A percentile compares a stretch with the other conserved stretches of the same genome.
These are phyloP conservation scores for Hydriomena furcata DNA, from an alignment of 2,888 invertebrate species.

Conservation along the genomic window DNA sequence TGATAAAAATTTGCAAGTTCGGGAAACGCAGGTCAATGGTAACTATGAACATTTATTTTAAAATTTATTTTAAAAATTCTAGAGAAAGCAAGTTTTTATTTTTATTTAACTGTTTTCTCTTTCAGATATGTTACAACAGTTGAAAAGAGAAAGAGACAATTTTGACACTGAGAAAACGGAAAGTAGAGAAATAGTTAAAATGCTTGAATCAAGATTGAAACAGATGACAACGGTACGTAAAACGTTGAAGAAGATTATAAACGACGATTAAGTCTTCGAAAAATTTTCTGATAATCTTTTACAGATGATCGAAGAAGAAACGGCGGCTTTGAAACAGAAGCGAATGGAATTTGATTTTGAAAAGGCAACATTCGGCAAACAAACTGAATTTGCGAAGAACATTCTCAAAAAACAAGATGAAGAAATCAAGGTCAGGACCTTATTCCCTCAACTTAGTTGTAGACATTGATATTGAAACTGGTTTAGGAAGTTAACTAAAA, in stretches of 20 bases:
- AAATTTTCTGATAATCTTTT: slow-evolving; percentile 18
- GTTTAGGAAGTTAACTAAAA: too few species aligned
- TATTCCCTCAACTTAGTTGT: too few species aligned
- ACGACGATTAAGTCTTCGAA: background rate
- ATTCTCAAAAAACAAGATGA: slow-evolving; percentile 83
- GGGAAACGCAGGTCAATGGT: slow-evolving; percentile 84
- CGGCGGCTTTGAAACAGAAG: slow-evolving; percentile 79
- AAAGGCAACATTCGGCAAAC: slow-evolving; percentile 84
- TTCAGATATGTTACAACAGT: slow-evolving; percentile 79
- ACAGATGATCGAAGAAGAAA: slow-evolving; percentile 76
- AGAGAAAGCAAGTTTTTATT: too few species aligned
- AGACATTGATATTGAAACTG: background rate
- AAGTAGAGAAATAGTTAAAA: slow-evolving; percentile 77
- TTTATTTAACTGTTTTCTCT: background rate
- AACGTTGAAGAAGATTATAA: slow-evolving; percentile 19
- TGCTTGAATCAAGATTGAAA: slow-evolving; percentile 81
- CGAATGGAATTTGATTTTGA: slow-evolving; percentile 84
- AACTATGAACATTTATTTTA: too few species aligned
- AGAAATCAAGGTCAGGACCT: slow-evolving; percentile 85
- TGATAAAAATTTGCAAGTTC: slow-evolving; percentile 74
- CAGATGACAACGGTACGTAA: slow-evolving; percentile 80
- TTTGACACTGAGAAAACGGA: slow-evolving; percentile 83
- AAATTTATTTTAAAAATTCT: too few species aligned
- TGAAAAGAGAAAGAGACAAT: slow-evolving; percentile 81
- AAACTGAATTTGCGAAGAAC: slow-evolving; percentile 83